Conservation (phyloP, 2,888 invertebrate genomes). For the Euphydryas editha region DNA sequence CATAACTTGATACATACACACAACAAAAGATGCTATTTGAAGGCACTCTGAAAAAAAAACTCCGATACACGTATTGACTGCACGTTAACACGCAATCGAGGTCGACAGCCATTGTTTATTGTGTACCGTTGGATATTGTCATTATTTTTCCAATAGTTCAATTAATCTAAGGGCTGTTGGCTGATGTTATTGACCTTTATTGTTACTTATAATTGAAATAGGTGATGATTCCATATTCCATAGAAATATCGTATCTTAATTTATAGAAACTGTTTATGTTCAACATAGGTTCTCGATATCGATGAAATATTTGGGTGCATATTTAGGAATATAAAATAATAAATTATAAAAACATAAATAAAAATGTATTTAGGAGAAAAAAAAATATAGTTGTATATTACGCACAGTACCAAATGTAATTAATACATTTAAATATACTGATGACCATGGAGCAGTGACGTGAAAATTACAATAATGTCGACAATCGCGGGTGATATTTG, state of each 20-base stretch:
- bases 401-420: too few species aligned
- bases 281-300: too few species aligned
- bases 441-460: too few species aligned
- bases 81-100: constrained; percentile 27
- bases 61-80: constrained; percentile 9
- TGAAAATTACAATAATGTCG: too few species aligned
- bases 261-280: too few species aligned
- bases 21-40: background rate
- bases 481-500: too few species aligned
- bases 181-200: constrained; percentile 20
- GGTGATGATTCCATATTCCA: background rate
- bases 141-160: constrained; percentile 26
- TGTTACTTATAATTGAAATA: constrained; percentile 4
- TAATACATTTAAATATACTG: too few species aligned
- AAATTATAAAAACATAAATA: too few species aligned
- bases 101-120: constrained; percentile 31
- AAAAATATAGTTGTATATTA: too few species aligned
- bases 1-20: background rate
- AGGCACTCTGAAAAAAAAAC: background rate
- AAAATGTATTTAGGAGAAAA: too few species aligned
- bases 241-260: background rate
- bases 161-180: constrained; percentile 26
- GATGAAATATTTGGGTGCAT: too few species aligned
- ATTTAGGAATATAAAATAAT: too few species aligned
- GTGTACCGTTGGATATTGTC: constrained; percentile 23